These are phyloP conservation scores for Reticulitermes speratus DNA, from an alignment of 1,140 invertebrate genomes.

Conservation along the genomic window DNA sequence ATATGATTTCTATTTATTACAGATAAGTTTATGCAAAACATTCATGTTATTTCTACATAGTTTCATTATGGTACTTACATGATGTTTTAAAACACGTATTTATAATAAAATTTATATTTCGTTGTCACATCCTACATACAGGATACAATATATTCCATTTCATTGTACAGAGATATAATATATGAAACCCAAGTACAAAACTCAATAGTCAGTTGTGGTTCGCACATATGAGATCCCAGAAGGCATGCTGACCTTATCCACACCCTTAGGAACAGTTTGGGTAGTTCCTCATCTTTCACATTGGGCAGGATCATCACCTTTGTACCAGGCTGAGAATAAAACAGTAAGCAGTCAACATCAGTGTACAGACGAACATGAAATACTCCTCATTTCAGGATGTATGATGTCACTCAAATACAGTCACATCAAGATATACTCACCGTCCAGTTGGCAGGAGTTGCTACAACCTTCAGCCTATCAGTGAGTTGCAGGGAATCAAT, in stretches of 20 bases:
- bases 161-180: too few species aligned
- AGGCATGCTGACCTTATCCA: conserved; percentile 68
- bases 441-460: conserved; percentile 87
- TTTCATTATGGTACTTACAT: too few species aligned
- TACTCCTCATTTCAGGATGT: too few species aligned
- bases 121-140: too few species aligned
- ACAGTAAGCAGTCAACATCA: background rate
- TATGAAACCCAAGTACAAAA: background rate
- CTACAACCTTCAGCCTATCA: conserved; percentile 64
- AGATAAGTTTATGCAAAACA: too few species aligned
- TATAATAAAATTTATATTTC: too few species aligned
- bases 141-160: too few species aligned
- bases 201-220: conserved; percentile 67
- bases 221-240: conserved; percentile 79
- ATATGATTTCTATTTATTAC: too few species aligned
- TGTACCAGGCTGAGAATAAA: conserved; percentile 60
- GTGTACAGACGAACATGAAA: background rate
- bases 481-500: conserved; percentile 87
- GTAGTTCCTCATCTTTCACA: conserved; percentile 68
- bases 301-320: conserved; percentile 81
- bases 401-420: background rate
- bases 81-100: too few species aligned
- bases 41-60: too few species aligned
- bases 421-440: conserved; percentile 51
- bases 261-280: conserved; percentile 67